phyloP scores from a whole-genome alignment of 1,140 invertebrate genomes.

The Psilanteris sp. region DNA sequence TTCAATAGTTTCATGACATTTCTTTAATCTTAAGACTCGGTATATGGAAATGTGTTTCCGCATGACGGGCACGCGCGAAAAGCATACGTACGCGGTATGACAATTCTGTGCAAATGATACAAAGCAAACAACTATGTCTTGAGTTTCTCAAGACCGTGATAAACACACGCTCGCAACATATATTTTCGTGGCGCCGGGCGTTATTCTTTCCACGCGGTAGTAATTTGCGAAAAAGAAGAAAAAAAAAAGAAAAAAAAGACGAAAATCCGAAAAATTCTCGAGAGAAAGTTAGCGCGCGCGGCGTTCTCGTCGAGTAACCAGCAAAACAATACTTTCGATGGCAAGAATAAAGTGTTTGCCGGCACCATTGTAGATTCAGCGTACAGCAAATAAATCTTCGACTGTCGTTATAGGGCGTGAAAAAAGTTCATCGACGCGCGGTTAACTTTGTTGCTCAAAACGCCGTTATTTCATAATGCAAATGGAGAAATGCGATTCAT shows the following conservation, averaged over 20 bases:
- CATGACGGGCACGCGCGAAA: slow-evolving; percentile 16
- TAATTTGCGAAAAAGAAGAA: slow-evolving; percentile 44
- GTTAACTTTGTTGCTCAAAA: not conserved
- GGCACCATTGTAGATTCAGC: slow-evolving; percentile 30
- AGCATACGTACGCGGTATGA: slow-evolving; percentile 14
- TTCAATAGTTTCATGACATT: slow-evolving; percentile 3
- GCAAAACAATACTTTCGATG: slow-evolving; percentile 50
- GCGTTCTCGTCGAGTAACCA: not conserved
- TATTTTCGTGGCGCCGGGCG: slow-evolving; percentile 36
- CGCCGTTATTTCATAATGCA: not conserved
- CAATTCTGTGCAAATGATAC: slow-evolving; percentile 37
- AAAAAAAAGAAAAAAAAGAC: slow-evolving; percentile 1
- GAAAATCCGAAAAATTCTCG: not conserved
- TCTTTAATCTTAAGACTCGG: slow-evolving; percentile 13
- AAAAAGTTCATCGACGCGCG: slow-evolving; percentile 3
- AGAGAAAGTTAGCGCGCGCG: slow-evolving; percentile 15
- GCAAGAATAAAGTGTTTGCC: slow-evolving; percentile 34
- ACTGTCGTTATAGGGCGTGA: slow-evolving; percentile 6
- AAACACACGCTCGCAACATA: slow-evolving; percentile 41
- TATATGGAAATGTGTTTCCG: slow-evolving; percentile 12
- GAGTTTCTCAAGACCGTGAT: slow-evolving; percentile 47
- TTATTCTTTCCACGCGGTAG: slow-evolving; percentile 42
- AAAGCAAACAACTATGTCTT: slow-evolving; percentile 33
- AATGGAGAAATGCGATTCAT: not conserved
- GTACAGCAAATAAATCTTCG: slow-evolving; percentile 43